Base-by-base conservation (phyloP, 1,140 invertebrate genomes). In the Neotoxoptera formosana region DNA sequence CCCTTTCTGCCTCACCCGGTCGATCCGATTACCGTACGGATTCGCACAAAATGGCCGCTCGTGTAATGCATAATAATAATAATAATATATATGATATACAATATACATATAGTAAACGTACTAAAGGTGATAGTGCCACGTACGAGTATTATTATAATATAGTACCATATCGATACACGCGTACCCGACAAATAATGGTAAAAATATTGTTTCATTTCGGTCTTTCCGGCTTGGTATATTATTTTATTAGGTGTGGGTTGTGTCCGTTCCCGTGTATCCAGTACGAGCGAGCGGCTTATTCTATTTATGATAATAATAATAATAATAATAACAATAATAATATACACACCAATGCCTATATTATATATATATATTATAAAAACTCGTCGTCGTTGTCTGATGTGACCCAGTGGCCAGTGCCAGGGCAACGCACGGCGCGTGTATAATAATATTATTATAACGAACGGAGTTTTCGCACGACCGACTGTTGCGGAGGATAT, bases 21-120 rank as follows among this genome's bases (percentile, higher is more conserved):
- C 36, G 45, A 86, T 45, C 45, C 84, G 84, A 47, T 86, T n/a
- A 25, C 25, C 14, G 36, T 47, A 86, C 36, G 84, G 41, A 86
- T 86, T 86, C 84, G 84, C 84, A 86, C 25, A 86, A 86, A 86
- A 86, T 86, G 84, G 84, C 84, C 84, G 45, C 11, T 47, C 45
- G 45, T 47, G n/a, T 47, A 47, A 17, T 7, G 41, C 41, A 41
- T 41, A 41, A 47, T n/a, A 47, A 86, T n/a, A n/a, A n/a, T n/a
- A n/a, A n/a, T n/a, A n/a, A n/a, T n/a, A n/a, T 47, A 30, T 53
- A 53, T 3, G 21, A 53, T 53, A 7, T 7, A 14, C 14, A 86
- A 47, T 86, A 30, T 47, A 30, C 9, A 84, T 25, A 45, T 17
- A 47, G 45, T 6, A 20, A 45, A 14, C 1, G 30, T 47, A 47